phyloP scores from a whole-genome alignment of 2,113 vertebrate genomes.

The Chloroceryle aenea region DNA sequence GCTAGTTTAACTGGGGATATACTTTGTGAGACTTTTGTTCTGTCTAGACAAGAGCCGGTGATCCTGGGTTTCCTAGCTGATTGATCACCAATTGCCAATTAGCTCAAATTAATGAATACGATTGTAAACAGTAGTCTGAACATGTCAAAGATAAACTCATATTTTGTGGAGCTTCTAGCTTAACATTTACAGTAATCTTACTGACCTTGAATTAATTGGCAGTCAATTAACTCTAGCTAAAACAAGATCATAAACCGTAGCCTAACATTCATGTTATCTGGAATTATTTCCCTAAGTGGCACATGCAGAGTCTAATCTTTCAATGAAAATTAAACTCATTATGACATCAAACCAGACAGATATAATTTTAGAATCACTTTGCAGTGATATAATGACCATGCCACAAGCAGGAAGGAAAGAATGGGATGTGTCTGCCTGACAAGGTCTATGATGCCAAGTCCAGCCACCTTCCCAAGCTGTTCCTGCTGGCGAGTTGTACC shows the following conservation, averaged over 20 bases:
- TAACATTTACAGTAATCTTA: neutral
- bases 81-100: constrained; percentile 4
- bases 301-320: neutral
- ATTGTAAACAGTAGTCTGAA: constrained; percentile 6
- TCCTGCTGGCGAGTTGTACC: neutral
- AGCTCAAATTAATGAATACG: constrained; percentile 3
- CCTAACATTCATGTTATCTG: neutral
- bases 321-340: neutral
- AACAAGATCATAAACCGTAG: neutral
- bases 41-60: neutral
- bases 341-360: neutral
- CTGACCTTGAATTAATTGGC: neutral
- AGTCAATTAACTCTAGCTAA: neutral
- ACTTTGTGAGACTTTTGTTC: neutral
- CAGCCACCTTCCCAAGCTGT: neutral
- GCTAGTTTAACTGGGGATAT: neutral
- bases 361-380: neutral
- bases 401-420: neutral
- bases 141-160: neutral
- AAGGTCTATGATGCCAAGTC: neutral
- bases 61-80: neutral
- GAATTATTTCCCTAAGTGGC: neutral
- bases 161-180: neutral
- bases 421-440: neutral
- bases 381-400: neutral